Evolutionary conservation across 2,888 invertebrate genomes (phyloP).

Genomic region (Heliconius erato): DNA sequence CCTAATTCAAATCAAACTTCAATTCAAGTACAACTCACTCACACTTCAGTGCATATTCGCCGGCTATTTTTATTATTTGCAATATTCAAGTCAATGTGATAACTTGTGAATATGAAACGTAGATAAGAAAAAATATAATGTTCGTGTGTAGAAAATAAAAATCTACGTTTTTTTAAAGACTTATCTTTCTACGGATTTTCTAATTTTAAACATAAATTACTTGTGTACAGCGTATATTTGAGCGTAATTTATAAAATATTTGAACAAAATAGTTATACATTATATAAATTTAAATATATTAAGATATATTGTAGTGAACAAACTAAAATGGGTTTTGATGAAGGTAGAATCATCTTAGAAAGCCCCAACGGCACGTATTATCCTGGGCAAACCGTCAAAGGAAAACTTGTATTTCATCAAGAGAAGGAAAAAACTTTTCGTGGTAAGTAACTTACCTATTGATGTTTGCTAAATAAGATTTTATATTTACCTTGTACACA

Average conservation of each 20-base stretch:
- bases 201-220: not conserved
- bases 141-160: not conserved
- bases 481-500: not conserved
- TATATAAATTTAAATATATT: not conserved
- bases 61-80: not conserved
- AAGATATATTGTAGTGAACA: not conserved
- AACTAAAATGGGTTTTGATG: slow-evolving; percentile 62
- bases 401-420: slow-evolving; percentile 69
- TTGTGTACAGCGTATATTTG: not conserved
- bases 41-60: not conserved
- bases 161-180: not conserved
- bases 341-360: slow-evolving; percentile 69
- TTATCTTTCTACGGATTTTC: too few relatives aligned
- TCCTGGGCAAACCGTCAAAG: slow-evolving; percentile 70
- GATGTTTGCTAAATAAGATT: not conserved
- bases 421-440: slow-evolving; percentile 73
- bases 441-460: slow-evolving; percentile 60
- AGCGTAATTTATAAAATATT: not conserved
- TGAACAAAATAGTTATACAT: not conserved
- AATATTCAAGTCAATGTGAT: not conserved
- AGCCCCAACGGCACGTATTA: slow-evolving; percentile 70
- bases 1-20: not conserved
- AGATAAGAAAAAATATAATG: not conserved
- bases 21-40: not conserved
- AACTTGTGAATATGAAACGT: not conserved